Conservation (phyloP, 2,797 vertebrate species). For the Diplodus sargus region DNA sequence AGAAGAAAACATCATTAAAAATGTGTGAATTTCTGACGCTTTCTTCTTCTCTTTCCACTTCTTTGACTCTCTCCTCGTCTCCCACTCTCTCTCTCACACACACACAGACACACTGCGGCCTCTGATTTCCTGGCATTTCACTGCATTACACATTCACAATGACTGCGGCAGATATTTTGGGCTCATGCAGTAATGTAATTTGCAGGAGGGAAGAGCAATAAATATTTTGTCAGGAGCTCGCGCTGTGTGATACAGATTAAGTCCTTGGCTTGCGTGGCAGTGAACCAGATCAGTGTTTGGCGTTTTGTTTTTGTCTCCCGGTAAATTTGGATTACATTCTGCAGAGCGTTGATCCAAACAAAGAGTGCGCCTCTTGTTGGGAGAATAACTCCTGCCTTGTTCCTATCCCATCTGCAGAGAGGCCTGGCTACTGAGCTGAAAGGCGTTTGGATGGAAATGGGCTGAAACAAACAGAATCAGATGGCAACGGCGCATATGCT, state of each 20-base stretch:
- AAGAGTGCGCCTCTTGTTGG: slow-evolving; percentile 68
- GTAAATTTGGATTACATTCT: slow-evolving; percentile 79
- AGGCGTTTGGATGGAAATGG: slow-evolving; percentile 68
- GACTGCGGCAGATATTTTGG: slow-evolving; percentile 64
- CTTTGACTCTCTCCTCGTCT: not conserved
- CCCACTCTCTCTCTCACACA: not conserved
- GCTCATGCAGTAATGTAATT: slow-evolving; percentile 62
- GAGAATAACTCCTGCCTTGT: slow-evolving; percentile 78
- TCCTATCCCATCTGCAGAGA: slow-evolving; percentile 66
- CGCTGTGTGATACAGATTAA: slow-evolving; percentile 68
- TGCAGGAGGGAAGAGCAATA: slow-evolving; percentile 57
- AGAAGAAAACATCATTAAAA: not conserved
- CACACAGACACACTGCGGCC: slow-evolving; percentile 35
- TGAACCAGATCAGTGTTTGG: slow-evolving; percentile 59
- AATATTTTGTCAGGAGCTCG: slow-evolving; percentile 62
- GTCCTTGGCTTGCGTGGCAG: slow-evolving; percentile 43
- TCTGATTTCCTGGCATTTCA: slow-evolving; percentile 72
- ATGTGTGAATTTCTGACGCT: slow-evolving; percentile 16
- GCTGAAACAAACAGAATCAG: slow-evolving; percentile 62
- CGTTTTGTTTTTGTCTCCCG: slow-evolving; percentile 68
- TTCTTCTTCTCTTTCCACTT: slow-evolving; percentile 18
- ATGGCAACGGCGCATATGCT: slow-evolving; percentile 37
- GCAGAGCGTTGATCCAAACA: slow-evolving; percentile 72
- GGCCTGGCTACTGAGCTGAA: slow-evolving; percentile 53
- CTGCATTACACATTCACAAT: slow-evolving; percentile 58